Percentiles rank a stretch among this genome's conserved stretches.
Evolutionary conservation across 2,888 invertebrate species (phyloP).

Genomic region (Caradrina kadenii): DNA sequence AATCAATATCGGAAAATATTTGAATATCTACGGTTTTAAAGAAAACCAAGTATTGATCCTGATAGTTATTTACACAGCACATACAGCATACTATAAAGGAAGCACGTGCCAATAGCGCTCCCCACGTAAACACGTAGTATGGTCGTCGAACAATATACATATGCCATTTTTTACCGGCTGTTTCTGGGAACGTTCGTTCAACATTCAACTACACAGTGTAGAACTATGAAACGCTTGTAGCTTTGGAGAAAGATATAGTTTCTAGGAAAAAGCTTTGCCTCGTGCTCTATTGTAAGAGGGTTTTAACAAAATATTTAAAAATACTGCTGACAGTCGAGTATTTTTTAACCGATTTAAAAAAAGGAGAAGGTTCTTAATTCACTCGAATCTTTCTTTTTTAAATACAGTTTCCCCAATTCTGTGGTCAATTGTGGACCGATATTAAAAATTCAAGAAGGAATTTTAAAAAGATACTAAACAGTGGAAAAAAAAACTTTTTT

Average conservation of each 20-base stretch:
- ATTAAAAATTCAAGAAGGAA: too few species aligned
- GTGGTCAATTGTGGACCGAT: too few species aligned
- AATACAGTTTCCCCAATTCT: too few species aligned
- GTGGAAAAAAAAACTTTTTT: too few species aligned
- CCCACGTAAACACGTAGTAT: neutral
- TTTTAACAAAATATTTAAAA: neutral
- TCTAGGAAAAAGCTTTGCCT: neutral
- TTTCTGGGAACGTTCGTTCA: neutral
- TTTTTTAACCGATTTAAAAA: too few species aligned
- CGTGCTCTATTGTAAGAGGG: neutral
- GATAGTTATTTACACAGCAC: neutral
- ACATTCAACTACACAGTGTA: neutral
- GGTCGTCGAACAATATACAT: neutral
- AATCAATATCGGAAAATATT: neutral
- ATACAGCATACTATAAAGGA: neutral
- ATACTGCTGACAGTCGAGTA: too few species aligned
- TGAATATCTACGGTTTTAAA: neutral
- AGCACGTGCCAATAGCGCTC: slow-evolving; percentile 1
- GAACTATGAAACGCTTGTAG: neutral
- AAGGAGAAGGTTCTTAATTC: too few species aligned
- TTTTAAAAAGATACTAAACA: too few species aligned
- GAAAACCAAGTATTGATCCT: neutral
- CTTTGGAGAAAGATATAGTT: neutral
- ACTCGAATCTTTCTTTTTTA: too few species aligned
- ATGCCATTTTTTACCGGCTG: neutral